Conservation (phyloP, 1,140 invertebrate genomes). For the Drosophila burlai region DNA sequence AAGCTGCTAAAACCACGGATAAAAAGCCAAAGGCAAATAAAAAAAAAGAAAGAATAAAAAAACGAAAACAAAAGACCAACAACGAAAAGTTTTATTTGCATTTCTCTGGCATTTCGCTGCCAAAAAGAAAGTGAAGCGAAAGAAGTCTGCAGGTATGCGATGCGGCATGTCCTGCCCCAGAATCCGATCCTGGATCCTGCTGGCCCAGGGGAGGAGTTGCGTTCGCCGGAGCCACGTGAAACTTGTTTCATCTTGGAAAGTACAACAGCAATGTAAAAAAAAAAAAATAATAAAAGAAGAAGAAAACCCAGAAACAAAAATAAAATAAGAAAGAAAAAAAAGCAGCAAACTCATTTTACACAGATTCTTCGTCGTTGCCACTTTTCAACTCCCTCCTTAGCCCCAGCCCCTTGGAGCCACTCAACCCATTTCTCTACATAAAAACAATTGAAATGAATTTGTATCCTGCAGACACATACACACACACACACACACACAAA, state of each 20-base stretch:
- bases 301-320: slow-evolving; percentile 9
- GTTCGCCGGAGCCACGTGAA: slow-evolving; percentile 19
- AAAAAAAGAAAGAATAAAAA: slow-evolving; percentile 23
- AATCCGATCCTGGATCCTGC: slow-evolving; percentile 34
- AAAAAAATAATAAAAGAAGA: not conserved
- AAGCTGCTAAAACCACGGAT: slow-evolving; percentile 34
- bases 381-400: slow-evolving; percentile 10
- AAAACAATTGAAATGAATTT: slow-evolving; percentile 81
- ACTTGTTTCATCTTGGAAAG: slow-evolving; percentile 66
- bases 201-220: slow-evolving; percentile 13
- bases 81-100: slow-evolving; percentile 78
- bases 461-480: slow-evolving; percentile 67
- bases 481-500: slow-evolving; percentile 23
- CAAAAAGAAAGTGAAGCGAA: slow-evolving; percentile 62
- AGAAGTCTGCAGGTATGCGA: slow-evolving; percentile 69
- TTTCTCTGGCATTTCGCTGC: slow-evolving; percentile 72
- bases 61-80: slow-evolving; percentile 33
- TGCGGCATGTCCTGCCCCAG: slow-evolving; percentile 44
- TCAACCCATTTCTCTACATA: slow-evolving; percentile 37
- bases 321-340: slow-evolving; percentile 16
- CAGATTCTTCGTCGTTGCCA: slow-evolving; percentile 42
- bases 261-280: slow-evolving; percentile 37
- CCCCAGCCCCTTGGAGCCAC: slow-evolving; percentile 10
- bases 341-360: slow-evolving; percentile 50
- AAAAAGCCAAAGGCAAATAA: slow-evolving; percentile 27